A percentile compares a stretch with the other conserved stretches of the same genome.
Evolutionary conservation across 1,140 invertebrate genomes (phyloP).

Genomic region (Rhynchophorus ferrugineus): DNA sequence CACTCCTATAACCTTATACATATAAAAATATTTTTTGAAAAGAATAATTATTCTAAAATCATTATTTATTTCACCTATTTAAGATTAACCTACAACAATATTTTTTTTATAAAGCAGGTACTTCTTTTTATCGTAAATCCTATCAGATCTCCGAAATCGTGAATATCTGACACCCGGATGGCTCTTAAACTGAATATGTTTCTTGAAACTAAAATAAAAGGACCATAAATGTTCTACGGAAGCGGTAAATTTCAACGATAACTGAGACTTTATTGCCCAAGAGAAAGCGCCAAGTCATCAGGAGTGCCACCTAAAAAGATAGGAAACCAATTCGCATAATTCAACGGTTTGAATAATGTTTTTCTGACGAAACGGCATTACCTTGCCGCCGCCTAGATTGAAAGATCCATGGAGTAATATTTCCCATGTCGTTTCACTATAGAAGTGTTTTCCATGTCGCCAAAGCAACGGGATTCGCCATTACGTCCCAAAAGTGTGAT

Average conservation of each 20-base stretch:
- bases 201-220: no score
- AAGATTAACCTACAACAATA: no score
- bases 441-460: slow-evolving; percentile 10
- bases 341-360: slow-evolving; percentile 20
- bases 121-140: no score
- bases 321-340: slow-evolving; percentile 19
- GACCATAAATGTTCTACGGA: no score
- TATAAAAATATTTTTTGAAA: no score
- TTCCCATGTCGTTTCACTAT: slow-evolving; percentile 13
- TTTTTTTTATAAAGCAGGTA: no score
- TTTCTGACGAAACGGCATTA: slow-evolving; percentile 18
- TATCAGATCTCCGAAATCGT: no score
- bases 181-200: no score
- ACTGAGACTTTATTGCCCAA: slow-evolving; percentile 13
- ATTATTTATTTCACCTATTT: no score
- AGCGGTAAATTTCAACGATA: slow-evolving; percentile 9
- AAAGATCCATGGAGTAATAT: slow-evolving; percentile 19
- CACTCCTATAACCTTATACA: no score
- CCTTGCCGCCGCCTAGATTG: slow-evolving; percentile 14
- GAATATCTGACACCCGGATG: no score
- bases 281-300: slow-evolving; percentile 13
- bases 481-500: slow-evolving; percentile 10
- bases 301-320: slow-evolving; percentile 14
- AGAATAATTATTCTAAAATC: no score
- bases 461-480: slow-evolving; percentile 5